Evolutionary conservation across 2,113 vertebrate genomes (phyloP).

Genomic region (Bos indicus): DNA sequence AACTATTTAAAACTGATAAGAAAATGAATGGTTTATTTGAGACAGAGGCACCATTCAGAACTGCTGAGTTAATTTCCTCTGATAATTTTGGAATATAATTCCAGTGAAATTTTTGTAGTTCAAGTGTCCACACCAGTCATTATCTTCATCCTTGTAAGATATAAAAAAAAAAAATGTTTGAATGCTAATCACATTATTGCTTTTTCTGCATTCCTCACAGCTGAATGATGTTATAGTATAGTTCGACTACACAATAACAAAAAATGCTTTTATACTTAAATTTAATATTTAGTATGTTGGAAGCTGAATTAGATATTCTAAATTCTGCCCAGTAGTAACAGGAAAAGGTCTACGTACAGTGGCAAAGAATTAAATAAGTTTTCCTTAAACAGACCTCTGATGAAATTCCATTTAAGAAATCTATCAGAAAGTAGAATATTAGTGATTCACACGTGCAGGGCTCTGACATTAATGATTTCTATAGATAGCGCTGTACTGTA

Average conservation of each 20-base stretch:
- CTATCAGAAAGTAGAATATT: not conserved
- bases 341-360: not conserved
- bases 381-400: not conserved
- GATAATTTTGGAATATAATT: not conserved
- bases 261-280: not conserved
- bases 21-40: conserved; percentile 31
- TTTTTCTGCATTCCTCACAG: conserved; percentile 28
- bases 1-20: conserved; percentile 69
- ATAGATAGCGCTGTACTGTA: not conserved
- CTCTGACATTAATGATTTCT: not conserved
- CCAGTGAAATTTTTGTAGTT: not conserved
- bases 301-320: not conserved
- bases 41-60: conserved; percentile 7
- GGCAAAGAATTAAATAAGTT: not conserved
- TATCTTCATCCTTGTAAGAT: not conserved
- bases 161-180: not conserved
- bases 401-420: conserved; percentile 49
- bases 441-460: not conserved
- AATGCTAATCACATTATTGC: not conserved
- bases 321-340: not conserved
- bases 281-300: not conserved
- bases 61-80: not conserved
- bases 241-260: not conserved
- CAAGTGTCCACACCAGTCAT: not conserved
- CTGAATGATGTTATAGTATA: not conserved